Base-by-base conservation (phyloP, 2,888 invertebrate genomes). In the Orchesella flavescens region DNA sequence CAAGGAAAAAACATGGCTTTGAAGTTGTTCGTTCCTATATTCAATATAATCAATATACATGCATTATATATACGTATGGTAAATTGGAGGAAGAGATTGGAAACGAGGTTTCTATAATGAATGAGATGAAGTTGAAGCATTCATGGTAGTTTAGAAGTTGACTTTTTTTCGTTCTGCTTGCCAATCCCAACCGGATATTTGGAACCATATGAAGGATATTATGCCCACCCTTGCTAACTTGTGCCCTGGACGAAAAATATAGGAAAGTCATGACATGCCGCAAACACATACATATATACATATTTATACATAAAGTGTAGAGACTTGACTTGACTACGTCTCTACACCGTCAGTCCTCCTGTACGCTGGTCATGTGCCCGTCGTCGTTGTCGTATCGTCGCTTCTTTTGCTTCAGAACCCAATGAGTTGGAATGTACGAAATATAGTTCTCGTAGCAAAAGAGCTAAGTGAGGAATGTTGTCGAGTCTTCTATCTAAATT, bases 101-200 rank as follows among this genome's bases (percentile, higher is more conserved):
- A 68, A 81, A 81, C 74, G 81, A 81, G 81, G 66, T 66, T 81
- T 81, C 75, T 69, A 82, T 75, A 82, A 82, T 82, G 75, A 82
- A 75, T 74, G 68, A 63, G 69, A 24, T n/a, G 66, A 24, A 57
- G 49, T n/a, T 49, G n/a, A 71, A 80, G 79, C 73, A 74, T 66
- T 63, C 74, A 71, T 24, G 72, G 81, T 81, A 81, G 61, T 74
- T 80, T 74, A 69, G 73, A 59, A 65, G 73, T 73, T 79, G 69
- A 72, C 73, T 80, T 61, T 78, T 79, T 79, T 34, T 74, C 44
- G 59, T 65, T 73, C 19, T 4, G 73, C 80, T 82, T 75, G 72
- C 80, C 73, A 82, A 82, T 75, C 82, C 80, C 73, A 82, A 82
- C 82, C 82, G 82, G 82, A 82, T 82, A 75, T 82, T 75, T 82